Base-by-base conservation (phyloP, 2,888 invertebrate genomes). In the Zele albiditarsus region DNA sequence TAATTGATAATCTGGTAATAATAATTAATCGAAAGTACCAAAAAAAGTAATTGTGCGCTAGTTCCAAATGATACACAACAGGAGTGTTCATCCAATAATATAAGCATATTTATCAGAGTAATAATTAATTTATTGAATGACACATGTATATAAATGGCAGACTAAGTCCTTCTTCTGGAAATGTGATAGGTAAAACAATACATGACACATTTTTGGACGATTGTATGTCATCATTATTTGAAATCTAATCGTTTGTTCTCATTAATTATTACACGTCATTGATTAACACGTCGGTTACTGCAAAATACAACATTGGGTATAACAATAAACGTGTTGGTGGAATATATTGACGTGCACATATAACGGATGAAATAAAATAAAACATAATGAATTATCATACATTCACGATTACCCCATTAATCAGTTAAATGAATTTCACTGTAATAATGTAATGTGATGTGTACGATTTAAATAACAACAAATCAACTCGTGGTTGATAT, bases 81-180 rank as follows among this genome's bases (percentile, higher is more conserved):
- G 72, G 72, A 72, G 72, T 72, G 72, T 72, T 72, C 72, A 72
- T 57, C 57, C 53, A 66, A 33, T 66, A 65, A 65, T 28, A 38
- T 49, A 53, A 53, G 65, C n/a, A 27, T 72, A 72, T 42, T 66
- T 42, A 66, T 25, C 33, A 14, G 27, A 66, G 46, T 27, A 38
- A n/a, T 33, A 12, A 42, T 25, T 58, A 62, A 60, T 25, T 62
- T 46, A 38, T 33, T 14, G 23, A 16, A 46, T 25, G 16, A 25
- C 27, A 27, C 62, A 20, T 62, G 16, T 62, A 71, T 31, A 8
- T 71, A 62, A 20, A 62, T 27, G 42, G 42, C 63, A 38, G n/a
- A 3, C 6, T 4, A 28, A 25, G 1, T 14, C 10, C 27, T 16
- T n/a, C 60, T 14, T 60, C 60, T 60, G 28, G 60, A 27, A 27